phyloP scores from a whole-genome alignment of 2,888 invertebrate species.

The Mimachlamys varia region DNA sequence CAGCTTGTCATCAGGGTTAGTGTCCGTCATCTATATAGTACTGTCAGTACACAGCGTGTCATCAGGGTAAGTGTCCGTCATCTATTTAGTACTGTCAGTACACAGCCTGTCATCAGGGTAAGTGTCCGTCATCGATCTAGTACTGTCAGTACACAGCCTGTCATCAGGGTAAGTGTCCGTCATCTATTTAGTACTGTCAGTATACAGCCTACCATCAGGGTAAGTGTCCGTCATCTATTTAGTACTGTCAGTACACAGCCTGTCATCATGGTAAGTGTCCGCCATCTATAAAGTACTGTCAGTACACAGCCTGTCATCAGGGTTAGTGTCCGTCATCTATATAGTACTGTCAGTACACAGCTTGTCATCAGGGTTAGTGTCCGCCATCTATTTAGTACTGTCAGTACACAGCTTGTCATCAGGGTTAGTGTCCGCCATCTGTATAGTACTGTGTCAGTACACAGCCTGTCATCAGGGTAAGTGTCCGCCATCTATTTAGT shows the following conservation, averaged over 20 bases:
- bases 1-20: no score
- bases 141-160: conserved; percentile 55
- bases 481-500: not conserved
- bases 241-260: conserved; percentile 50
- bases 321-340: conserved; percentile 44
- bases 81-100: conserved; percentile 46
- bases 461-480: conserved; percentile 56
- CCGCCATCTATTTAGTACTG: conserved; percentile 37
- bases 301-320: conserved; percentile 52
- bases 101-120: conserved; percentile 55
- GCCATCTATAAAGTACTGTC: conserved; percentile 38
- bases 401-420: conserved; percentile 52
- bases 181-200: conserved; percentile 44
- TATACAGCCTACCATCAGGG: conserved; percentile 55
- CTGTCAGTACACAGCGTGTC: conserved; percentile 55
- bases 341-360: conserved; percentile 48
- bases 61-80: conserved; percentile 48
- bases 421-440: conserved; percentile 46
- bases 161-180: conserved; percentile 49
- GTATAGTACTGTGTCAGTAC: conserved; percentile 43
- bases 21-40: no score
- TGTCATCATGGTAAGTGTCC: conserved; percentile 53
- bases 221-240: conserved; percentile 14
- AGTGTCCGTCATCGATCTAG: not conserved
- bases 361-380: conserved; percentile 54